A percentile compares a stretch with the other conserved stretches of the same genome.
phyloP scores from a whole-genome alignment of 37 sponge, comb jelly and placozoan genomes.

The Haliclona indistincta region DNA sequence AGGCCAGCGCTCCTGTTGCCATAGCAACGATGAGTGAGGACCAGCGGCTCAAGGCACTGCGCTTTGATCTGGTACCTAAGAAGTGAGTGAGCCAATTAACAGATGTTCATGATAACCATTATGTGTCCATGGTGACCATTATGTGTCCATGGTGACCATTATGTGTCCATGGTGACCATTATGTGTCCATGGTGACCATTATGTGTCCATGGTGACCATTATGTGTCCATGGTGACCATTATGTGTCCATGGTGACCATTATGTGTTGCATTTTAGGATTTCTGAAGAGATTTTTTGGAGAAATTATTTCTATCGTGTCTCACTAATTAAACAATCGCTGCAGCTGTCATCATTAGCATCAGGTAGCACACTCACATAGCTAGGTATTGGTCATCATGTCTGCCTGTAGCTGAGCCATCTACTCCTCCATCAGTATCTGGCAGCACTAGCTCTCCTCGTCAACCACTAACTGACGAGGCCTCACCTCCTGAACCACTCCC shows the following conservation, averaged over 20 bases:
- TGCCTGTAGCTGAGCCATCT: too few relatives aligned
- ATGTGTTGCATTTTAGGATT: constrained; percentile 50
- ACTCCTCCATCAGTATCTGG: too few relatives aligned
- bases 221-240: background rate
- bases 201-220: constrained; percentile 5
- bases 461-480: too few relatives aligned
- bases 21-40: constrained; percentile 87
- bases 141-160: too few relatives aligned
- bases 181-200: background rate
- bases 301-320: constrained; percentile 97
- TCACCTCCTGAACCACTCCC: too few relatives aligned
- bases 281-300: constrained; percentile 95
- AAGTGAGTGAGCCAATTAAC: constrained; percentile 56
- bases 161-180: too few relatives aligned
- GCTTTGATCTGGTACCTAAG: constrained; percentile 96
- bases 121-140: too few relatives aligned
- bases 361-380: too few relatives aligned
- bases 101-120: background rate
- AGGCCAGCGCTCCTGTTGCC: constrained; percentile 80
- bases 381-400: too few relatives aligned
- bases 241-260: background rate
- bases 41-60: constrained; percentile 70
- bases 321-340: constrained; percentile 92
- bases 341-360: constrained; percentile 60
- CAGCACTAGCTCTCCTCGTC: too few relatives aligned